These are phyloP conservation scores for Melanargia galathea DNA, from an alignment of 2,888 invertebrate species.

Conservation along the genomic window DNA sequence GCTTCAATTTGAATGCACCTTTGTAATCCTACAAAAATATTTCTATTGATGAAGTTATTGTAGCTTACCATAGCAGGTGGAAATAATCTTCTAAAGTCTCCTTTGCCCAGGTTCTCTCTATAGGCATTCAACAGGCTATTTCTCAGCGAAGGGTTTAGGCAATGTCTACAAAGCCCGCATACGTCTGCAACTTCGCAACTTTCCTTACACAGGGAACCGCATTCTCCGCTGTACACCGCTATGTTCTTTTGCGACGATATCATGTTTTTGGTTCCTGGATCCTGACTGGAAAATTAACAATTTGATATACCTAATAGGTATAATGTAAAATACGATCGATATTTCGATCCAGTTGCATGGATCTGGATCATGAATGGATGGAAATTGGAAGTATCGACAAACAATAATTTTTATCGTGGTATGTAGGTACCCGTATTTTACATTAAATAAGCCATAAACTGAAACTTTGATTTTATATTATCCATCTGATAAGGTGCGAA, in stretches of 20 bases:
- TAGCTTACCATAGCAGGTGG: constrained; percentile 86
- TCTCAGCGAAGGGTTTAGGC: constrained; percentile 84
- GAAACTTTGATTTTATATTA: too few species aligned
- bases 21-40: too few species aligned
- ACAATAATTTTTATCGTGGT: too few species aligned
- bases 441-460: too few species aligned
- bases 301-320: background rate
- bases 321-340: too few species aligned
- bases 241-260: constrained; percentile 90
- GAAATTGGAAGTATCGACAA: too few species aligned
- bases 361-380: too few species aligned
- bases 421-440: too few species aligned
- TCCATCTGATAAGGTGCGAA: too few species aligned
- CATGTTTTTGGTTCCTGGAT: constrained; percentile 81
- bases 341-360: too few species aligned
- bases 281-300: constrained; percentile 60
- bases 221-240: constrained; percentile 87
- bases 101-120: constrained; percentile 90
- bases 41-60: background rate
- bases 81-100: constrained; percentile 90
- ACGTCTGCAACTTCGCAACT: constrained; percentile 82
- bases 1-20: too few species aligned
- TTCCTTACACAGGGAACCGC: constrained; percentile 72
- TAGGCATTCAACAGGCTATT: constrained; percentile 85
- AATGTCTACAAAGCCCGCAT: constrained; percentile 91